Base-by-base conservation (phyloP, 2,113 vertebrate genomes). In the Upupa epops region DNA sequence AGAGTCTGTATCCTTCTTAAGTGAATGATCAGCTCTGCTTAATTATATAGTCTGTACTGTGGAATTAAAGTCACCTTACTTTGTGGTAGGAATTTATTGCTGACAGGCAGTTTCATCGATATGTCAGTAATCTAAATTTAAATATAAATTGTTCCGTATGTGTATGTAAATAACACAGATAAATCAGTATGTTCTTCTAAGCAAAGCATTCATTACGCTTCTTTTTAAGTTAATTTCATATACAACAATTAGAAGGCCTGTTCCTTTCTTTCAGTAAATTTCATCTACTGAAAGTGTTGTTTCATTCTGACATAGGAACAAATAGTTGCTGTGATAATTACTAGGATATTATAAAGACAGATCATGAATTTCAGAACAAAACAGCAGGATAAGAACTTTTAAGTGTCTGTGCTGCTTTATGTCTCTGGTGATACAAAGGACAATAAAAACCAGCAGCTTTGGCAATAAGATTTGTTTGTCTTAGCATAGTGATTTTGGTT, bases 301-400 rank as follows among this genome's bases (percentile, higher is more conserved):
- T 61, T 87, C 40, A 24, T 83, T 87, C 15, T 72, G 59, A 69
- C 36, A 69, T 34, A 32, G 12, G n/a, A 87, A 82, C 3, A 69
- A 92, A 78, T 26, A 89, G 20, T 55, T 59, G 34, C 22, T 29
- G 11, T 76, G 46, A 36, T 82, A 69, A 87, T 65, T 83, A 34
- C 31, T 46, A 69, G 22, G 24, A 66, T 87, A 25, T 5, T 87
- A 9, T 40, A 79, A 92, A 40, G n/a, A 75, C 74, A 59, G 24
- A 72, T 8, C 20, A 40, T 64, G 45, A 77, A 86, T 81, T 90
- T 21, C 31, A 48, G 48, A 91, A 86, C 5, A 55, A 52, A 94
- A 56, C 32, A 52, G 49, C 26, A 68, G 60, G 22, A 26, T 49
- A 75, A 64, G 26, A 91, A 61, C 40, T 77, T 25, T 9, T 20